Base-by-base conservation (phyloP, 2,113 vertebrate species). In the Clarias macrocephalus region DNA sequence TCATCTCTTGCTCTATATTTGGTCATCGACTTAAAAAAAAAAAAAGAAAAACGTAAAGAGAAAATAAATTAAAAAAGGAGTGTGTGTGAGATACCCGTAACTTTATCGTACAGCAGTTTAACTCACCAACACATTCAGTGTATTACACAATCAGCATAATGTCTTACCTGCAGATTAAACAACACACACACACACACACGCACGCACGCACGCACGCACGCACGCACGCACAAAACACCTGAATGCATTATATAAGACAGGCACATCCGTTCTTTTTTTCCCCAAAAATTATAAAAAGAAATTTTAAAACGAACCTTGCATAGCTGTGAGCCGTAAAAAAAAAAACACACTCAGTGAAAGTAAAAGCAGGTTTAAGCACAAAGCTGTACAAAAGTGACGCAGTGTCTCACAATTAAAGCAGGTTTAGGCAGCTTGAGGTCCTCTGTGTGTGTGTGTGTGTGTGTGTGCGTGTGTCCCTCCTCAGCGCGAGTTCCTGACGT, bases 31-130 rank as follows among this genome's bases (percentile, higher is more conserved):
- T 48, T 3, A 21, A 72, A 73, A 76, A 75, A 52, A 15, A 75
- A 25, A 66, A 56, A n/a, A 75, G 23, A 5, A 10, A 1, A 52
- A 25, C 8, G 52, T 13, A 12, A 75, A 4, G 42, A 9, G 13
- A 76, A 13, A 80, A 59, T 54, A 52, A 87, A 56, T 60, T 48
- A 62, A 54, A 83, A 76, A 23, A 54, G 25, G 16, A 80, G 76
- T 16, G 54, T 21, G 76, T 80, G 42, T 77, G 75, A 77, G 70
- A 80, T 81, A 86, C 88, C 87, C 33, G 73, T 83, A 73, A 83
- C 85, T 79, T 57, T 80, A 89, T 52, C 85, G 87, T 89, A 93
- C 93, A 93, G 91, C 89, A 93, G 90, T 92, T 93, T 91, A 88
- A 92, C 92, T 91, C 73, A 86, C 82, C 42, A 89, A 90, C 88